phyloP scores from a whole-genome alignment of 2,113 vertebrate species.

The Tricholaema leucomelas region DNA sequence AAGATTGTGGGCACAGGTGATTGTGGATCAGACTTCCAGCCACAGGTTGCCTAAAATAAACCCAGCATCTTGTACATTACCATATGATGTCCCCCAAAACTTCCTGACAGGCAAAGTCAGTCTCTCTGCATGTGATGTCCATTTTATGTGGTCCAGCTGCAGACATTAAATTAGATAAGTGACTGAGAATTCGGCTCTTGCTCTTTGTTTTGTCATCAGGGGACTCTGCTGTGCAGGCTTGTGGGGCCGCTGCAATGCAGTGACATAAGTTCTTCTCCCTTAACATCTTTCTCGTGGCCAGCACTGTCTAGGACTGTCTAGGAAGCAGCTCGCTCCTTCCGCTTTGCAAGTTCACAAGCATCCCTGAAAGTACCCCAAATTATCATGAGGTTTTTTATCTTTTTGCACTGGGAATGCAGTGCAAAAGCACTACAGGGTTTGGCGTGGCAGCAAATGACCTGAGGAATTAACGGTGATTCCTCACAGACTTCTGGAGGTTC shows the following conservation, averaged over 20 bases:
- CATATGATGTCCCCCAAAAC: fast-evolving
- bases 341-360: background rate
- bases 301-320: background rate
- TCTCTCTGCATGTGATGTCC: background rate
- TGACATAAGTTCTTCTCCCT: fast-evolving
- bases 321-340: background rate
- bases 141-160: background rate
- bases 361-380: background rate
- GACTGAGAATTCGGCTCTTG: fast-evolving
- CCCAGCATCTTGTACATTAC: background rate
- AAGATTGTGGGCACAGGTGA: background rate
- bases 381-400: background rate
- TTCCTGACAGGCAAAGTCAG: background rate
- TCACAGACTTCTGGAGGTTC: background rate
- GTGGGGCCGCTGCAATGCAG: fast-evolving
- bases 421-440: background rate
- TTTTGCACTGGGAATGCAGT: background rate
- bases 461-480: background rate
- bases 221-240: no score
- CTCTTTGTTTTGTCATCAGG: background rate
- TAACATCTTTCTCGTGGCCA: fast-evolving
- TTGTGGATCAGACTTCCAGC: background rate
- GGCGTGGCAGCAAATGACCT: background rate
- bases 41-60: background rate
- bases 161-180: fast-evolving